Base-by-base conservation (phyloP, 2,797 vertebrate genomes). In the Protosalanx chinensis region DNA sequence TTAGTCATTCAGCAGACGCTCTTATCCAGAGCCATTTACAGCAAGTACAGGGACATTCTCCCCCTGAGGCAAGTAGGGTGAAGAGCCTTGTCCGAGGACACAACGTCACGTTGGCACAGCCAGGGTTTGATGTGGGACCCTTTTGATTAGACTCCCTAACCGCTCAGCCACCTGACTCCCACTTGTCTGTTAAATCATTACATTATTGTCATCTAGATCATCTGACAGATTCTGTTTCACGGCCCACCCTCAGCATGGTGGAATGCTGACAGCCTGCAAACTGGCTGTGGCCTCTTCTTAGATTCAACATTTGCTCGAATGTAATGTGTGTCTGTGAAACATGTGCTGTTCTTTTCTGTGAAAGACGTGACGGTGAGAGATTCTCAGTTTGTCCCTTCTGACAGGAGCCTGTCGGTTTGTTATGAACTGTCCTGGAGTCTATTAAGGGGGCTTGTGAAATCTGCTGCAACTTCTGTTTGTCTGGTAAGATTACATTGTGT, bases 381-480 rank as follows among this genome's bases (percentile, higher is more conserved):
- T 57, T 23, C 61, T 75, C n/a, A 41, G 67, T 62, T 30, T 73
- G 69, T 18, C 60, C 64, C 37, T 59, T 37, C 57, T 32, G 60
- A 70, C 41, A 46, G 70, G 62, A 2, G 35, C 35, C 35, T 64
- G 6, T 37, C 30, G 23, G 51, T 64, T 64, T 75, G 70, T 75
- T 64, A 29, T 81, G 64, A 46, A 53, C 70, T 77, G 75, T 75
- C 70, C 16, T 63, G 15, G 32, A 62, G 65, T 76, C 65, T 70
- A 74, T 81, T 76, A 81, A 80, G 12, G 46, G 30, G 71, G 75
- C 56, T 64, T 77, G 73, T 69, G 72, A 87, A 87, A 81, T 65
- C 23, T n/a, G 6, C 67, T 37, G n/a, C 8, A 4, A 68, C 66
- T 33, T 81, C 74, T 74, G 73, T 85, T 75, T 81, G 70, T 80